Conservation (phyloP, 2,113 vertebrate species). For the Arothron firmamentum region DNA sequence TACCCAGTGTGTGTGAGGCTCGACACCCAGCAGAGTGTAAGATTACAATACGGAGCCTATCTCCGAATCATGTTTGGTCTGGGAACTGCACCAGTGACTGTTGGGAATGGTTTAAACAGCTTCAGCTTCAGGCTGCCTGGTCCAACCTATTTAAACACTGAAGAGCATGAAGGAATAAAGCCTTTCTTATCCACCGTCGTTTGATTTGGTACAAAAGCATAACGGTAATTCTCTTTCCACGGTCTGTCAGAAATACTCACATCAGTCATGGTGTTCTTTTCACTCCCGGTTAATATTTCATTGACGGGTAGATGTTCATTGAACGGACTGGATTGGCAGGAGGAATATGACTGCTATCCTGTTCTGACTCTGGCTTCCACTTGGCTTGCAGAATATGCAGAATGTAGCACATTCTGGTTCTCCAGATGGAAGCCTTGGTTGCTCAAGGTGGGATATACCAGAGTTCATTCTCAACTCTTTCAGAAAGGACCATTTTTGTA, state of each 20-base stretch:
- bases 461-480: slow-evolving; percentile 72
- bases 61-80: too few relatives aligned
- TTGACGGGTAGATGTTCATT: slow-evolving; percentile 14
- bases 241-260: slow-evolving; percentile 23
- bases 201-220: slow-evolving; percentile 25
- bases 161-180: slow-evolving; percentile 13
- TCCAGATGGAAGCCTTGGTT: slow-evolving; percentile 83
- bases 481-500: too few relatives aligned
- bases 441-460: slow-evolving; percentile 18
- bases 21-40: background rate
- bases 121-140: background rate
- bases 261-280: slow-evolving; percentile 9
- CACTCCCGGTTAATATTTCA: slow-evolving; percentile 12
- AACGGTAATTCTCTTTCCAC: slow-evolving; percentile 22
- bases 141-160: background rate
- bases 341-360: slow-evolving; percentile 85
- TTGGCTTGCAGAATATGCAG: slow-evolving; percentile 68
- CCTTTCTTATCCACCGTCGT: slow-evolving; percentile 8
- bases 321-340: slow-evolving; percentile 84
- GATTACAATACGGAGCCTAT: background rate
- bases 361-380: slow-evolving; percentile 87
- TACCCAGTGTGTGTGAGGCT: background rate
- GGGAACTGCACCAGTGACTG: too few relatives aligned
- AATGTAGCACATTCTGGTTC: slow-evolving; percentile 77
- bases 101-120: too few relatives aligned